phyloP scores from a whole-genome alignment of 2,888 invertebrate species.

The Melanotus villosus region DNA sequence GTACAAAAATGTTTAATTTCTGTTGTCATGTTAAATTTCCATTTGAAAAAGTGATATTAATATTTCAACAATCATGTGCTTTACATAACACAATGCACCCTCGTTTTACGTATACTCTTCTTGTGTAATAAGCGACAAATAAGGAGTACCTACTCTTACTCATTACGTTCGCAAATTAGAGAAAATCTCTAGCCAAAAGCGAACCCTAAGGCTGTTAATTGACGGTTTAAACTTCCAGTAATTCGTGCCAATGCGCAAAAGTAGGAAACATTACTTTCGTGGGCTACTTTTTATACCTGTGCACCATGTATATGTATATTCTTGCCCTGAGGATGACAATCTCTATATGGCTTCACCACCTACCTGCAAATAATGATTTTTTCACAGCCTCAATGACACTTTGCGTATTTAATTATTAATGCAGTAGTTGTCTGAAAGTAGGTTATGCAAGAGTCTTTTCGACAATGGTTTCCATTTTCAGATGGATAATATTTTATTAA shows the following conservation, averaged over 20 bases:
- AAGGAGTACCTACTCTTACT: neutral
- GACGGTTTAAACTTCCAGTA: neutral
- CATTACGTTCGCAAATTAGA: neutral
- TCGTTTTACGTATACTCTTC: no score
- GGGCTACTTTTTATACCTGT: neutral
- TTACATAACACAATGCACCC: neutral
- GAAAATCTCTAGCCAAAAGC: conserved; percentile 4
- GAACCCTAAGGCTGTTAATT: neutral
- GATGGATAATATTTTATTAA: no score
- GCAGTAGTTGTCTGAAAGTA: no score
- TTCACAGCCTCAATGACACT: neutral
- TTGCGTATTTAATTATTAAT: neutral
- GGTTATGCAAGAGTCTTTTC: no score
- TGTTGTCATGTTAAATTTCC: no score
- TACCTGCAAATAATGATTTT: conserved; percentile 7
- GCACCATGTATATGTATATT: neutral
- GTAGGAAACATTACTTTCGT: conserved; percentile 2
- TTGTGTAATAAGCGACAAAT: neutral
- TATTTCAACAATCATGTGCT: no score
- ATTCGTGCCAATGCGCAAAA: neutral
- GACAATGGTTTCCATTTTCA: no score
- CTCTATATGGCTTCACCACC: neutral
- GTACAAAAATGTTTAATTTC: no score
- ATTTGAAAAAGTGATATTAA: no score
- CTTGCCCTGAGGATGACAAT: conserved; percentile 20